Evolutionary conservation across 2,888 invertebrate genomes (phyloP).

Genomic region (Epinotia bilunana): DNA sequence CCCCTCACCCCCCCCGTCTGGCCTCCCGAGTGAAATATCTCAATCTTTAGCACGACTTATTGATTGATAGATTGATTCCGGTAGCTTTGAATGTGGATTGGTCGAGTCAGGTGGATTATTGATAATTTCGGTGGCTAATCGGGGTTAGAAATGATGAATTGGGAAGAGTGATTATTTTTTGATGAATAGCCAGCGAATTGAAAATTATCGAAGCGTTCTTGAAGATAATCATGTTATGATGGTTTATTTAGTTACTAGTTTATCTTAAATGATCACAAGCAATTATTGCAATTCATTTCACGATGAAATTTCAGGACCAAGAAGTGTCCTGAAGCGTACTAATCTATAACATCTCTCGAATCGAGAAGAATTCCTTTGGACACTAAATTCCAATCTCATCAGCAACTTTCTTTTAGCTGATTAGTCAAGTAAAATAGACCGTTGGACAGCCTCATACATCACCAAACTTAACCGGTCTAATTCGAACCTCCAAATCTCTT

Average conservation of each 20-base stretch:
- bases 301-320: no score
- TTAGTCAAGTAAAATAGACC: constrained; percentile 7
- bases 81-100: constrained; percentile 51
- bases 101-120: constrained; percentile 45
- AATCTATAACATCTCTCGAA: no score
- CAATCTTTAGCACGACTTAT: constrained; percentile 82
- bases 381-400: not conserved
- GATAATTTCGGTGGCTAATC: constrained; percentile 40
- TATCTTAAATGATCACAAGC: not conserved
- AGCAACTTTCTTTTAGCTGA: not conserved
- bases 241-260: not conserved
- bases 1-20: constrained; percentile 50
- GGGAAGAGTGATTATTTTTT: constrained; percentile 12
- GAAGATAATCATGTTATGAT: not conserved
- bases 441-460: constrained; percentile 23
- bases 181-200: not conserved
- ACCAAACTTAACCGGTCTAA: constrained; percentile 38
- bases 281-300: not conserved
- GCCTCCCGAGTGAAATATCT: constrained; percentile 75
- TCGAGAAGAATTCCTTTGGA: not conserved
- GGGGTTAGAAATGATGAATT: constrained; percentile 31
- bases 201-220: not conserved
- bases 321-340: no score
- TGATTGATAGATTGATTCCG: constrained; percentile 81
- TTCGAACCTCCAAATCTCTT: constrained; percentile 43